A percentile compares a stretch with the other conserved stretches of the same genome.
Conservation (phyloP, 2,797 vertebrate species). For the Periophthalmus magnuspinnatus region DNA sequence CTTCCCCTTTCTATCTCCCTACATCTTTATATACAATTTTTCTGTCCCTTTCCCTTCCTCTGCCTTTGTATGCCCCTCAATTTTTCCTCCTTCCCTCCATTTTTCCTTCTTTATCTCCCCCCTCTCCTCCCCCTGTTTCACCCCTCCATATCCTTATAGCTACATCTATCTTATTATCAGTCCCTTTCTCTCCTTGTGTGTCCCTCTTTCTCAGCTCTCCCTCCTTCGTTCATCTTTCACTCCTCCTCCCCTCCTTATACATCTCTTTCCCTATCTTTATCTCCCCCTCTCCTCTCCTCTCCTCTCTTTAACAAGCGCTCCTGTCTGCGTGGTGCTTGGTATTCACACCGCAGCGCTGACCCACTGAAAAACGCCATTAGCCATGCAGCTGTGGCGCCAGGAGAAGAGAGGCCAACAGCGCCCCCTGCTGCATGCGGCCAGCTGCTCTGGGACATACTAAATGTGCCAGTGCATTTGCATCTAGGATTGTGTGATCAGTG, state of each 20-base stretch:
- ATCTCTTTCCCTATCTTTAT: not conserved
- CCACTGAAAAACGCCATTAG: constrained; percentile 56
- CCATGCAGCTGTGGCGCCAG: constrained; percentile 45
- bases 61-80: too few species aligned
- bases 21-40: too few species aligned
- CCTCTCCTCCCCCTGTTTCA: not conserved
- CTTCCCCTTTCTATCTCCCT: too few species aligned
- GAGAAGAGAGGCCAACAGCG: constrained; percentile 48
- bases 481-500: too few species aligned
- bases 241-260: not conserved
- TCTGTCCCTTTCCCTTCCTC: too few species aligned
- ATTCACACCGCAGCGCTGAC: constrained; percentile 61
- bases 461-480: too few species aligned
- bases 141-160: not conserved
- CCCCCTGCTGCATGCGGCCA: constrained; percentile 64
- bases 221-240: not conserved
- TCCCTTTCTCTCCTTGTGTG: not conserved
- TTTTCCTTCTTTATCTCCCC: too few species aligned
- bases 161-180: not conserved
- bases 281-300: not conserved
- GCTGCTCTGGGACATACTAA: too few species aligned
- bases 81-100: too few species aligned
- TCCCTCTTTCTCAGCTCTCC: not conserved
- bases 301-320: constrained; percentile 53
- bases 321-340: constrained; percentile 49